Base-by-base conservation (phyloP, 2,113 vertebrate species). In the Coptodon bakossiorum region DNA sequence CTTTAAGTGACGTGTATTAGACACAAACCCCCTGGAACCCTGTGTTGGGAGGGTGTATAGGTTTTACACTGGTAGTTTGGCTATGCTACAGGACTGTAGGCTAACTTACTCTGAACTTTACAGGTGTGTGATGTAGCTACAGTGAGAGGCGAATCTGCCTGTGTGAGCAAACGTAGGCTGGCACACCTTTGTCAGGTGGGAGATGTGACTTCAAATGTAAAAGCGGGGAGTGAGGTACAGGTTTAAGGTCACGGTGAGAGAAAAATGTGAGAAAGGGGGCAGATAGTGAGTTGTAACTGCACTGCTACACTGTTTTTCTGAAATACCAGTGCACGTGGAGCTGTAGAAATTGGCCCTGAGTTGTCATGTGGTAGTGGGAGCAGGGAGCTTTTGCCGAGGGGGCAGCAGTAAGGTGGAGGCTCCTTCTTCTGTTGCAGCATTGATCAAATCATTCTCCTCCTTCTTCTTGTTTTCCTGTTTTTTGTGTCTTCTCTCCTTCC, bases 341-440 rank as follows among this genome's bases (percentile, higher is more conserved):
- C 61, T 96, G 96, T 68, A 97, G 96, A 92, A 97, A 97, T 92
- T 92, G 95, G 90, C 97, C 97, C 95, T 98, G 97, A 92, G 81
- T 97, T 97, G 7, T 97, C 94, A 2, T 71, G 89, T 97, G 97
- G 90, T 90, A 90, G 79, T 92, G 93, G 93, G 93, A 90, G 90
- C 87, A 90, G 94, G 89, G 96, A 96, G 94, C 96, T 95, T 71
- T 86, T 22, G 61, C 89, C 84, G 31, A 91, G 87, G 91, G 94
- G 93, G 93, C 95, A 95, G 94, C 94, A 94, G 91, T 90, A 56
- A 84, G 81, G 78, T 24, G 87, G 38, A 83, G 81, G 82, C 40
- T 84, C 79, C 88, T 89, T 79, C 50, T 31, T 68, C 80, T 80
- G 84, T 66, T 85, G 29, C 34, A 54, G 71, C 34, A 36, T 38